Evolutionary conservation across 2,113 vertebrate genomes (phyloP).

Genomic region (Centrocercus urophasianus): DNA sequence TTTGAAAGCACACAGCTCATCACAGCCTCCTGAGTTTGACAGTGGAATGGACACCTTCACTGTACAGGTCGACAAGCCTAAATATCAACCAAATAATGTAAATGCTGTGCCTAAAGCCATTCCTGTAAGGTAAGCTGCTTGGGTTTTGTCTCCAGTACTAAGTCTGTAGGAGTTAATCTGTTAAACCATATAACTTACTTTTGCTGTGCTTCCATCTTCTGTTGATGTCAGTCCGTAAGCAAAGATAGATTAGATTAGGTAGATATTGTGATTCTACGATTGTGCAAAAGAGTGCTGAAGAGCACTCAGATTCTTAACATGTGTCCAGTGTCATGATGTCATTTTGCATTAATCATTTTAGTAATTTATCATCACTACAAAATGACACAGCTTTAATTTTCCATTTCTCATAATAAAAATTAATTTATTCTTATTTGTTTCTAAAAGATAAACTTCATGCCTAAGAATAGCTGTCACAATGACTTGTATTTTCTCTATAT

Average conservation of each 20-base stretch:
- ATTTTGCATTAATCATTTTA: background rate
- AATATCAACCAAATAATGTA: constrained; percentile 94
- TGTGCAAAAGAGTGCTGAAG: background rate
- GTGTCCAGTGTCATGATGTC: background rate
- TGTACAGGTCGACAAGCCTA: constrained; percentile 88
- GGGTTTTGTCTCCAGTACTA: background rate
- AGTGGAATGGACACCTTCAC: constrained; percentile 91
- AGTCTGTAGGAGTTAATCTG: rapidly evolving
- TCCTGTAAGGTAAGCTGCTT: constrained; percentile 90
- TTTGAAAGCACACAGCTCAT: constrained; percentile 83
- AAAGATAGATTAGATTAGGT: background rate
- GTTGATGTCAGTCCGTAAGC: background rate
- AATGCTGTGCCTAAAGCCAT: constrained; percentile 92
- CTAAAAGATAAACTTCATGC: background rate
- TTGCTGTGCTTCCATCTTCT: background rate
- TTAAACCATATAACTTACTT: background rate
- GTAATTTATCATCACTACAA: background rate
- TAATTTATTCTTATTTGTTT: background rate
- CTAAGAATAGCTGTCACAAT: background rate
- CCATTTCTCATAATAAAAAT: background rate
- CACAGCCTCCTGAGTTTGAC: constrained; percentile 89
- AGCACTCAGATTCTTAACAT: background rate
- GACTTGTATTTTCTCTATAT: background rate
- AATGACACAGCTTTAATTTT: background rate
- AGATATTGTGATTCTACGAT: background rate